Percentiles rank a stretch among this genome's conserved stretches.
phyloP scores from a whole-genome alignment of 2,888 invertebrate species.

The Cryptus armator region DNA sequence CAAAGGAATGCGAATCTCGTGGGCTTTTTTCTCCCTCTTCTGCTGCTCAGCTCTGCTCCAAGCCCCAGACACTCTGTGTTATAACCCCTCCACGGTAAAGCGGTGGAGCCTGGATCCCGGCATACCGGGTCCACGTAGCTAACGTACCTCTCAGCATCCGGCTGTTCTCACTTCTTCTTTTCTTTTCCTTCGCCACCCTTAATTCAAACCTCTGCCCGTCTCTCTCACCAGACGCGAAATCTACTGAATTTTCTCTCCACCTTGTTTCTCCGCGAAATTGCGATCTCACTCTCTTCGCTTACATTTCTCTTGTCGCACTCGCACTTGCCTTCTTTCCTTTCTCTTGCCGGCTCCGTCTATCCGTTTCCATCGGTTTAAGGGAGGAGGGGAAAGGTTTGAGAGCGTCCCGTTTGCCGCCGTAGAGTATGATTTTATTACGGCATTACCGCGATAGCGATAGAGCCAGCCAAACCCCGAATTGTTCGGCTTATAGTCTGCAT shows the following conservation, averaged over 20 bases:
- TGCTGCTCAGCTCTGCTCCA: conserved; percentile 49
- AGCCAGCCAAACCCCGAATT: conserved; percentile 82
- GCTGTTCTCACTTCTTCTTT: conserved; percentile 25
- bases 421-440: conserved; percentile 85
- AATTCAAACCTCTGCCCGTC: conserved; percentile 37
- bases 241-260: conserved; percentile 3
- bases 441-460: conserved; percentile 80
- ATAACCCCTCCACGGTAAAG: conserved; percentile 48
- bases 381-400: conserved; percentile 51
- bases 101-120: conserved; percentile 34
- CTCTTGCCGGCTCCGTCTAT: conserved; percentile 32
- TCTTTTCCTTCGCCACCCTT: conserved; percentile 27
- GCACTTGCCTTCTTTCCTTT: conserved; percentile 12
- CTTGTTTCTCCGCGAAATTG: conserved; percentile 32
- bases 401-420: conserved; percentile 79
- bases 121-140: not conserved
- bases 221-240: conserved; percentile 17
- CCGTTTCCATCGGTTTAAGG: conserved; percentile 56
- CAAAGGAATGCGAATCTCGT: conserved; percentile 83
- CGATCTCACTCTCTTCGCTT: conserved; percentile 46
- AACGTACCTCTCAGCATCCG: conserved; percentile 23
- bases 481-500: conserved; percentile 84
- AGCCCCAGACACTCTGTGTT: conserved; percentile 29
- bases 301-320: conserved; percentile 25
- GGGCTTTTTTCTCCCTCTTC: conserved; percentile 80